These are phyloP conservation scores for Hemicrepidius hirtus DNA, from an alignment of 2,888 invertebrate species.

Conservation along the genomic window DNA sequence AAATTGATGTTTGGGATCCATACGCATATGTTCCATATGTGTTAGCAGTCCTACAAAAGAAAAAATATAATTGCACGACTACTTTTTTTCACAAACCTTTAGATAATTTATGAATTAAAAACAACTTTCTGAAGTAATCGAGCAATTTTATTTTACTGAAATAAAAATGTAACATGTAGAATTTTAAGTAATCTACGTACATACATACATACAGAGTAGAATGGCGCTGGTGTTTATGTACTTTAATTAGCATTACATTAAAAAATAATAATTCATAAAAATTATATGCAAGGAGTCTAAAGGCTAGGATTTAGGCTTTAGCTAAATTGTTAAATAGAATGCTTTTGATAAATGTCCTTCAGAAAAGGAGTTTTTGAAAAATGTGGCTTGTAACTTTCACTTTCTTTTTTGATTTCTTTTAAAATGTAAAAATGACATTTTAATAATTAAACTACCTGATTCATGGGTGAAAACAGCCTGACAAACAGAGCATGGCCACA, in stretches of 20 bases:
- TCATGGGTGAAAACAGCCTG: conserved; percentile 97
- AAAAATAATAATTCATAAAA: conserved; percentile 6
- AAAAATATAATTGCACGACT: not conserved
- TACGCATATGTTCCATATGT: conserved; percentile 97
- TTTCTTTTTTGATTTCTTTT: not conserved
- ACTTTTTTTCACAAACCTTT: not conserved
- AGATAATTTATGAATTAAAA: no score
- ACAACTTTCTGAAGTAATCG: no score
- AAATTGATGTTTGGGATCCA: conserved; percentile 97
- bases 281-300: not conserved
- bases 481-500: conserved; percentile 98
- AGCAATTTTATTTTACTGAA: no score
- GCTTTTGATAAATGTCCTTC: conserved; percentile 12
- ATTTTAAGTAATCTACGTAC: conserved; percentile 13
- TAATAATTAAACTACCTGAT: conserved; percentile 80
- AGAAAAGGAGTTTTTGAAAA: no score
- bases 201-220: conserved; percentile 45
- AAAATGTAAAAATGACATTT: conserved; percentile 52
- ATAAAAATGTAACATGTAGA: no score
- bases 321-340: conserved; percentile 14
- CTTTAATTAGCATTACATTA: not conserved
- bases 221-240: conserved; percentile 22
- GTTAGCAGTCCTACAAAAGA: conserved; percentile 85
- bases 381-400: not conserved
- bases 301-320: conserved; percentile 12